Evolutionary conservation across 2,888 invertebrate genomes (phyloP).

Genomic region (Ditula angustiorana): DNA sequence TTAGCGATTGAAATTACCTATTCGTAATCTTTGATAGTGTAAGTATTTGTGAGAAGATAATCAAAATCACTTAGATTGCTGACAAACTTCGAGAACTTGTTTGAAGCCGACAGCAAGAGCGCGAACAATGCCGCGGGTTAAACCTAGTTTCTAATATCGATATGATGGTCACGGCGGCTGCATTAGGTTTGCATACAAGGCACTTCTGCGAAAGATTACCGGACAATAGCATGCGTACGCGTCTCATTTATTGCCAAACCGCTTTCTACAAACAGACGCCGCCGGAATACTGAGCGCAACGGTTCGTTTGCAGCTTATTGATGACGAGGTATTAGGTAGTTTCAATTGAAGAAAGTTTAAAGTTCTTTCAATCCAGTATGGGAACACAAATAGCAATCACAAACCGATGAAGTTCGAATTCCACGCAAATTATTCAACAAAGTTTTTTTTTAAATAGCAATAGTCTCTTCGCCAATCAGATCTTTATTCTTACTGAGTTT

Average conservation of each 20-base stretch:
- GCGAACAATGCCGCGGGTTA: slow-evolving; percentile 20
- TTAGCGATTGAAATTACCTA: slow-evolving; percentile 17
- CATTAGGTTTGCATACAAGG: slow-evolving; percentile 72
- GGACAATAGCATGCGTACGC: slow-evolving; percentile 77
- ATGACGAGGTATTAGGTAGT: slow-evolving; percentile 44
- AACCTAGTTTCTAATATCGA: slow-evolving; percentile 45
- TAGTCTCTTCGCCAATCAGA: no score
- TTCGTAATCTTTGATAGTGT: slow-evolving; percentile 9
- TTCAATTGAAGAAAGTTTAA: slow-evolving; percentile 40
- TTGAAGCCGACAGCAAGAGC: not conserved
- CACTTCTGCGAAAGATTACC: slow-evolving; percentile 82
- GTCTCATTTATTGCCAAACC: slow-evolving; percentile 78
- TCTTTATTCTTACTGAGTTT: no score
- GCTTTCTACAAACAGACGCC: slow-evolving; percentile 81
- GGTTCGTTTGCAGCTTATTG: slow-evolving; percentile 56
- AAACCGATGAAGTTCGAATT: not conserved
- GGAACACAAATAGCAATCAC: not conserved
- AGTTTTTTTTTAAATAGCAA: not conserved
- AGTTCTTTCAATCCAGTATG: slow-evolving; percentile 18
- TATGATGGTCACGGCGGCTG: slow-evolving; percentile 69
- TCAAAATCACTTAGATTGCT: not conserved
- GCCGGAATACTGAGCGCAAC: slow-evolving; percentile 70
- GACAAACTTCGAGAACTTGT: slow-evolving; percentile 1
- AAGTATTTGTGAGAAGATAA: slow-evolving; percentile 12
- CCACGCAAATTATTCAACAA: slow-evolving; percentile 38